A percentile compares a stretch with the other conserved stretches of the same genome.
Evolutionary conservation across 1,140 invertebrate genomes (phyloP).

Genomic region (Panagrolaimus sp.): DNA sequence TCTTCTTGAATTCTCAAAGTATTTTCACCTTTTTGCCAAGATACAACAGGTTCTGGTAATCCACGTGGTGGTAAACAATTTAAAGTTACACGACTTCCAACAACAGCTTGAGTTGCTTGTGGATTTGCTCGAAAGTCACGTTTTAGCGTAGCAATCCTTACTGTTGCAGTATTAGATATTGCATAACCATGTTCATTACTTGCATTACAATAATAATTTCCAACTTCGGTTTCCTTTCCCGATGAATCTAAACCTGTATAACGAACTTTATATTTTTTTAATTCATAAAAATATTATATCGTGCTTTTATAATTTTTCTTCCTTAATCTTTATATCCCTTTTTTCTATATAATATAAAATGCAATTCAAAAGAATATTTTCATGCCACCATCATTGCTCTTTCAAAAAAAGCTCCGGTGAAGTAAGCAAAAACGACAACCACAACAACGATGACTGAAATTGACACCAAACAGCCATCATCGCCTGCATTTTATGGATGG

Average conservation of each 20-base stretch:
- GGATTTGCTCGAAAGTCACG: conserved; percentile 5
- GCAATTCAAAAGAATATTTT: too few relatives aligned
- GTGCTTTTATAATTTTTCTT: not conserved
- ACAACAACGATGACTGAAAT: not conserved
- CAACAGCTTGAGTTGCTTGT: not conserved
- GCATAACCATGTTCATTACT: conserved; percentile 12
- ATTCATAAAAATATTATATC: not conserved
- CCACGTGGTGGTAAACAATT: not conserved
- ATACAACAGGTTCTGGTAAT: conserved; percentile 13
- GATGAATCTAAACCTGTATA: not conserved
- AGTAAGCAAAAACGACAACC: too few relatives aligned
- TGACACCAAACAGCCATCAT: conserved; percentile 4
- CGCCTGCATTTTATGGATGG: conserved; percentile 11
- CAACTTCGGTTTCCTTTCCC: conserved; percentile 7
- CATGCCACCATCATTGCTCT: too few relatives aligned
- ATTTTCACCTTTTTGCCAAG: conserved; percentile 8
- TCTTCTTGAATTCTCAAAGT: conserved; percentile 9
- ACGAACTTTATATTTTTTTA: not conserved
- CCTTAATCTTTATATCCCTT: not conserved
- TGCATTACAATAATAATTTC: conserved; percentile 15
- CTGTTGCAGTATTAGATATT: conserved; percentile 10
- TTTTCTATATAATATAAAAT: too few relatives aligned
- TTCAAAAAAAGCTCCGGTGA: too few relatives aligned
- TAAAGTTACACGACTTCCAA: conserved; percentile 8
- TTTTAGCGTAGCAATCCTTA: conserved; percentile 12